Base-by-base conservation (phyloP, 1,140 invertebrate genomes). In the Lucilia cuprina region DNA sequence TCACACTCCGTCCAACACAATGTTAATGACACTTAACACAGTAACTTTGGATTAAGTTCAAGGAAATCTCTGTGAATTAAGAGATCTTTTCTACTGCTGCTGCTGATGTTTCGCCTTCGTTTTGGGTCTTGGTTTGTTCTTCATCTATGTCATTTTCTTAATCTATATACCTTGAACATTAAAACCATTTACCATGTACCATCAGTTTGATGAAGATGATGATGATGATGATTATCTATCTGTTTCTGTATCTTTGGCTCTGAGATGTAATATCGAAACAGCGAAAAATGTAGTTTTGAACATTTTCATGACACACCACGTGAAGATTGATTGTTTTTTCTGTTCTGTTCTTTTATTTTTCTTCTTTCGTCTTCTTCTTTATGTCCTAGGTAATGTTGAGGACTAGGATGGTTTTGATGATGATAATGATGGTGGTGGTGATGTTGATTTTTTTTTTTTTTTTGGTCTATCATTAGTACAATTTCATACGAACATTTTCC, bases 301-400 rank as follows among this genome's bases (percentile, higher is more conserved):
- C n/a, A 80, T 80, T 80, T 80, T 30, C 41, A 80, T 80, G 77
- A 80, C 77, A 80, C 21, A 80, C 77, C 77, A 80, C 77, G 77
- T 50, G 13, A 80, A 80, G 77, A 80, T 80, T 80, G 77, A 80
- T 80, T 47, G 77, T 80, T 80, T 80, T 80, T 80, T 34, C 30
- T 34, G 34, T 80, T 25, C 3, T n/a, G n/a, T 30, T 30, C 25
- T 30, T 30, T 30, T 30, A 30, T 30, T 30, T 30, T 30, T 2
- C 25, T 30, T 30, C 25, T 30, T 19, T 30, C 77, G 41, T 13
- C 21, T 80, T 80, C 75, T n/a, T 78, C 41, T 49, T 80, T 4
- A 21, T 80, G 19, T 49, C 77, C 41, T 47, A 47, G 35, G 2
- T 49, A 47, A 80, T 13, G 77, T 49, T 80, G 77, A 50, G n/a